Percentiles rank a stretch among this genome's conserved stretches.
Conservation (phyloP, 2,797 vertebrate genomes). For the Trematomus bernacchii region DNA sequence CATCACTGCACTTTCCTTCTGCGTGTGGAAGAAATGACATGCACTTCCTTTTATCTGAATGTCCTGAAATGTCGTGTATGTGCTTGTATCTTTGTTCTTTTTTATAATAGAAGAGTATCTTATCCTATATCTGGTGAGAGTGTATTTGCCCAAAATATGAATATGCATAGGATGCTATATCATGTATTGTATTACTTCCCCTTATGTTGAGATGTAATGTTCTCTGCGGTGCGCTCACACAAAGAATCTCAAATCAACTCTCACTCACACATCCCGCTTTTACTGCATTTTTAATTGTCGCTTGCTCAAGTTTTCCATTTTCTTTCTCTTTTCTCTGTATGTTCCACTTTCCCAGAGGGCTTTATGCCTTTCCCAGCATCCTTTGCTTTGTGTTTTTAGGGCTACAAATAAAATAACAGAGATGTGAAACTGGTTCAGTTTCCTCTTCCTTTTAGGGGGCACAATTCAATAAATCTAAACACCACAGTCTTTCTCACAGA, state of each 20-base stretch:
- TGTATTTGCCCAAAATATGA: slow-evolving; percentile 39
- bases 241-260: slow-evolving; percentile 43
- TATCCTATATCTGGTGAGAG: slow-evolving; percentile 14
- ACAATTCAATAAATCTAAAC: slow-evolving; percentile 35
- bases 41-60: slow-evolving; percentile 69
- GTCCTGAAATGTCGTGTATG: slow-evolving; percentile 50
- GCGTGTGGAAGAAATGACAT: slow-evolving; percentile 68
- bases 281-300: slow-evolving; percentile 69
- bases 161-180: slow-evolving; percentile 36
- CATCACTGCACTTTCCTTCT: slow-evolving; percentile 58
- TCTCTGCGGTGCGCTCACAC: slow-evolving; percentile 28
- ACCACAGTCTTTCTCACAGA: slow-evolving; percentile 7
- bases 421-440: slow-evolving; percentile 59
- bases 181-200: slow-evolving; percentile 17
- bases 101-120: slow-evolving; percentile 13
- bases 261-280: slow-evolving; percentile 31
- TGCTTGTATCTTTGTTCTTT: slow-evolving; percentile 42
- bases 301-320: slow-evolving; percentile 32
- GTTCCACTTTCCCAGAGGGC: slow-evolving; percentile 65
- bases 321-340: slow-evolving; percentile 38
- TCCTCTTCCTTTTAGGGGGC: slow-evolving; percentile 17
- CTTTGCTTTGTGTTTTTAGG: slow-evolving; percentile 62
- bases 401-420: slow-evolving; percentile 40
- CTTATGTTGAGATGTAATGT: slow-evolving; percentile 40
- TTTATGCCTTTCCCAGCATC: slow-evolving; percentile 64